Evolutionary conservation across 2,888 invertebrate genomes (phyloP).

Genomic region (Ichneumon xanthorius): DNA sequence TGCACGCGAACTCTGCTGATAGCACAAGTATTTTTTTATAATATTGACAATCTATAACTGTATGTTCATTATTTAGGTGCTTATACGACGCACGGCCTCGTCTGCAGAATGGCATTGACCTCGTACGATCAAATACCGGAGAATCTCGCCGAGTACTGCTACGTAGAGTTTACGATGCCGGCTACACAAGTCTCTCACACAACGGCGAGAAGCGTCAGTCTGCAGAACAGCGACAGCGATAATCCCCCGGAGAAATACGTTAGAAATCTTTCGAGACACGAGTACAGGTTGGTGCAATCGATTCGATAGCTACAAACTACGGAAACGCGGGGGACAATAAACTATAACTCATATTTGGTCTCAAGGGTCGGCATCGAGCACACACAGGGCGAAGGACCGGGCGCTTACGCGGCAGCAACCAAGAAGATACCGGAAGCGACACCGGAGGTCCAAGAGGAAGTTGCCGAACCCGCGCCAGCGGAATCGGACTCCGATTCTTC

Average conservation of each 20-base stretch:
- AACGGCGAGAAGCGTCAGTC: slow-evolving; percentile 97
- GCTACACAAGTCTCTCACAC: slow-evolving; percentile 98
- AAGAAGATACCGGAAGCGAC: slow-evolving; percentile 81
- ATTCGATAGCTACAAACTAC: background rate
- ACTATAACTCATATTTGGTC: background rate
- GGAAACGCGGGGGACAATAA: background rate
- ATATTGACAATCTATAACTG: background rate
- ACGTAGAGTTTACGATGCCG: slow-evolving; percentile 99
- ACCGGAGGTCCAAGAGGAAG: slow-evolving; percentile 80
- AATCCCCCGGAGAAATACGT: slow-evolving; percentile 99
- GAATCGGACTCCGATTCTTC: slow-evolving; percentile 86
- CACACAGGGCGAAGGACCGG: slow-evolving; percentile 90
- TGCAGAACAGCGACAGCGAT: slow-evolving; percentile 93
- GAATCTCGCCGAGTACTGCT: slow-evolving; percentile 94
- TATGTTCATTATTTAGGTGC: slow-evolving; percentile 89
- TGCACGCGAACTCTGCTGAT: background rate
- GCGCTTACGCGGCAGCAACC: slow-evolving; percentile 89
- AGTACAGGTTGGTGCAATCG: slow-evolving; percentile 89
- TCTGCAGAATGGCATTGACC: slow-evolving; percentile 97
- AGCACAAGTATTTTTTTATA: background rate
- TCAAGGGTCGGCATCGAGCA: slow-evolving; percentile 94
- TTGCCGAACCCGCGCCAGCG: slow-evolving; percentile 83
- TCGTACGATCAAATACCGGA: slow-evolving; percentile 99
- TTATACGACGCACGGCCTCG: slow-evolving; percentile 98
- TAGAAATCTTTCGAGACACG: slow-evolving; percentile 97